These are phyloP conservation scores for Scomber scombrus DNA, from an alignment of 2,113 vertebrate genomes.

Conservation along the genomic window DNA sequence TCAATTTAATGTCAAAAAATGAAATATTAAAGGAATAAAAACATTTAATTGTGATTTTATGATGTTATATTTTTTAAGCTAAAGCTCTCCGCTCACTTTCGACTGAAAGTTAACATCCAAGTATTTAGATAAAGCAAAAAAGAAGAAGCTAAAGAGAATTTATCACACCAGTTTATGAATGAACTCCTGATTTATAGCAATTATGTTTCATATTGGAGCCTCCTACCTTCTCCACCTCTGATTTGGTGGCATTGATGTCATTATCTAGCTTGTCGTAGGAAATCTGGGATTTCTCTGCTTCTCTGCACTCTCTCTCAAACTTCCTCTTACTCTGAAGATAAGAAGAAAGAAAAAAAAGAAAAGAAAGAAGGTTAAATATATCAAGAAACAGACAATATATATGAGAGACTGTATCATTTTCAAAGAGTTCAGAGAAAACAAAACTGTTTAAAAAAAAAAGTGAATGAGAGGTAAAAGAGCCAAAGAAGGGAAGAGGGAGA, in stretches of 20 bases:
- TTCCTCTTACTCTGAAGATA: constrained; percentile 95
- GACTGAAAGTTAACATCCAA: background rate
- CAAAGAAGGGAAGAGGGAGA: constrained; percentile 14
- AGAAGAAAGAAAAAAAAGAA: background rate
- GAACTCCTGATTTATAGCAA: background rate
- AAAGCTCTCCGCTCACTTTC: too few relatives aligned
- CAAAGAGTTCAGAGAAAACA: constrained; percentile 3
- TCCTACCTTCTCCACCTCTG: constrained; percentile 98
- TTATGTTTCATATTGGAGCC: background rate
- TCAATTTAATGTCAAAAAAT: background rate
- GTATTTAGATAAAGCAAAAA: background rate
- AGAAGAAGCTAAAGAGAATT: background rate
- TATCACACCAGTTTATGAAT: background rate
- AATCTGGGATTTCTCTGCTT: constrained; percentile 96
- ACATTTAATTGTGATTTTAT: too few relatives aligned
- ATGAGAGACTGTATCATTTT: background rate
- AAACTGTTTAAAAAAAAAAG: constrained; percentile 9
- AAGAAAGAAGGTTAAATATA: background rate
- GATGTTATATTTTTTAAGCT: too few relatives aligned
- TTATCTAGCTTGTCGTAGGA: constrained; percentile 94
- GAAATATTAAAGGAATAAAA: too few relatives aligned
- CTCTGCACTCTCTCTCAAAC: constrained; percentile 97
- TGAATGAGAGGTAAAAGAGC: constrained; percentile 34
- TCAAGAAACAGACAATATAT: background rate
- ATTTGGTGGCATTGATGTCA: constrained; percentile 97